Conservation (phyloP, 2,797 vertebrate genomes). For the Melanotaenia trifasciata region DNA sequence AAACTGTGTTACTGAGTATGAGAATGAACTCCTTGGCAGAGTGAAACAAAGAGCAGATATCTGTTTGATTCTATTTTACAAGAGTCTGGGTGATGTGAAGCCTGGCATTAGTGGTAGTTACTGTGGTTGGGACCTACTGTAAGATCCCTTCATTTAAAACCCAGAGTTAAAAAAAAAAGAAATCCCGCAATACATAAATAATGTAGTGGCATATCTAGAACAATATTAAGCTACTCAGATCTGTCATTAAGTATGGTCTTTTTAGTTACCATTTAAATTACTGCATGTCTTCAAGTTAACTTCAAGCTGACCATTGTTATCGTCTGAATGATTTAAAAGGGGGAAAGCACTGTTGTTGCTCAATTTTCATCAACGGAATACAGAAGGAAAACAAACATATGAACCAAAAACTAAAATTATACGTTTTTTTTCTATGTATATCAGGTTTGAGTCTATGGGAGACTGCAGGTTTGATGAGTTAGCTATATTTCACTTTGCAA, state of each 20-base stretch:
- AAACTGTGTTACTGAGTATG: neutral
- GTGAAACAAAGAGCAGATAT: constrained; percentile 37
- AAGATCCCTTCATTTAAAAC: constrained; percentile 73
- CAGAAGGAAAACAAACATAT: constrained; percentile 28
- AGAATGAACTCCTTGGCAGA: constrained; percentile 31
- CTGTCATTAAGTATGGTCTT: constrained; percentile 69
- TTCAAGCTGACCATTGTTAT: constrained; percentile 60
- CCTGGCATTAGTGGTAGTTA: constrained; percentile 73
- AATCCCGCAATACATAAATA: constrained; percentile 61
- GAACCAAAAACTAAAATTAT: constrained; percentile 12
- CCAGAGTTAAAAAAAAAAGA: constrained; percentile 35
- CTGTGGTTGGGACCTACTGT: constrained; percentile 60
- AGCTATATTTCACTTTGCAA: constrained; percentile 38
- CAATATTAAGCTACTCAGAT: constrained; percentile 59
- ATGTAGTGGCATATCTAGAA: constrained; percentile 57
- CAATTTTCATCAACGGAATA: constrained; percentile 25
- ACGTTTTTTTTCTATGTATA: constrained; percentile 4
- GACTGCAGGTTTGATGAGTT: constrained; percentile 13
- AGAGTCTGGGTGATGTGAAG: constrained; percentile 59
- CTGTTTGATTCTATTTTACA: constrained; percentile 57
- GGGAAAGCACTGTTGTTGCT: neutral
- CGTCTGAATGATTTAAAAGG: constrained; percentile 29
- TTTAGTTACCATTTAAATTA: constrained; percentile 51
- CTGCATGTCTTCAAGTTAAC: constrained; percentile 54
- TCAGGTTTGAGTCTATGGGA: no score